Evolutionary conservation across 2,888 invertebrate genomes (phyloP).

Genomic region (Nesidiocoris tenuis): DNA sequence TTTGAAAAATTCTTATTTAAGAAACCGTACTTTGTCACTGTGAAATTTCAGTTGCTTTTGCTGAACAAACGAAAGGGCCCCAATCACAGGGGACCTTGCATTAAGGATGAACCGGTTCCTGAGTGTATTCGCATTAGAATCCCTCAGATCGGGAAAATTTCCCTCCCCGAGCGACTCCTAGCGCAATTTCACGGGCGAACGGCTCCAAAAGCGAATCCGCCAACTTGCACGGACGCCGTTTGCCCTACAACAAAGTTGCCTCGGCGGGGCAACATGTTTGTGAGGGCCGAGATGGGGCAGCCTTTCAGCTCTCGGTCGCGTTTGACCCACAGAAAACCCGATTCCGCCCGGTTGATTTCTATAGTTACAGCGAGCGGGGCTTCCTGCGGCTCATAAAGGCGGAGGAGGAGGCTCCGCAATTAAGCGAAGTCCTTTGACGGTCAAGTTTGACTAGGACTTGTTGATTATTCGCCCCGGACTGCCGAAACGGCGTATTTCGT

Average conservation of each 20-base stretch:
- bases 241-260: background rate
- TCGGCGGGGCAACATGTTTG: background rate
- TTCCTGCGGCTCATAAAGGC: background rate
- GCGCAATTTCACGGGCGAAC: background rate
- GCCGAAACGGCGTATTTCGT: too few relatives aligned
- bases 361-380: slow-evolving; percentile 7
- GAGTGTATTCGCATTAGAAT: too few relatives aligned
- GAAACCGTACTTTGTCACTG: too few relatives aligned
- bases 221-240: background rate
- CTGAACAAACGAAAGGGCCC: too few relatives aligned
- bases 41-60: too few relatives aligned
- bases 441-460: background rate
- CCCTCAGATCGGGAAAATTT: too few relatives aligned
- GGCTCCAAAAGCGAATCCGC: background rate
- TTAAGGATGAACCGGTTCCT: too few relatives aligned
- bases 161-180: too few relatives aligned
- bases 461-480: too few relatives aligned
- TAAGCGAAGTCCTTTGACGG: background rate
- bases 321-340: slow-evolving; percentile 2
- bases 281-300: background rate
- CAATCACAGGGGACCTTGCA: too few relatives aligned
- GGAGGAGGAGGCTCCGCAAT: background rate
- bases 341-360: slow-evolving; percentile 24
- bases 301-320: background rate
- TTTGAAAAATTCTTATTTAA: too few relatives aligned